Evolutionary conservation across 2,113 vertebrate species (phyloP), one percentile per base, ranked within the genome.

Genomic region (Empidonax alnorum): DNA sequence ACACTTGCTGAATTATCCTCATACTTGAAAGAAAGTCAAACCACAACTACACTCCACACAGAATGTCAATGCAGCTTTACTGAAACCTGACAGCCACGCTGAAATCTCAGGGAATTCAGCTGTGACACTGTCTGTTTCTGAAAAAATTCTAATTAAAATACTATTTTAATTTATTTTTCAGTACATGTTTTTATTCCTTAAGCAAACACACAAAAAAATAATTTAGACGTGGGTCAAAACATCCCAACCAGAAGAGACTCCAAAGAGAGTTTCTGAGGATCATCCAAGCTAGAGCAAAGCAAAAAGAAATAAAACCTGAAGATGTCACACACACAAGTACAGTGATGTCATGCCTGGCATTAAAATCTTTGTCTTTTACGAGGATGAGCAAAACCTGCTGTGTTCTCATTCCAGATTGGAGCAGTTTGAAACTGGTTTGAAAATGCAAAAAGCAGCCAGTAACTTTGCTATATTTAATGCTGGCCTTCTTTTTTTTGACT

Each of bases 341-440:
- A 56, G 63, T 84, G 96, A 97, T 75, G 91, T 95, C 96, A 97
- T 31, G 49, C 62, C 91, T 96, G 96, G 89, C 87, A 87, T 69
- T 84, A 79, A 83, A 87, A 89, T 35, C 53, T 72, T 95, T 74
- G 41, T 76, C 74, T 74, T 92, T 76, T 53, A 69, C 0, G 2
- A 90, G 62, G 62, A 89, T 65, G 55, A 96, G 92, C 87, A 94
- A 94, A 95, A 86, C 83, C 71, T 84, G 92, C 79, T 86, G 80
- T 76, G 78, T 46, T 93, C 84, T 94, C 18, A 66, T 65, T 86
- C 52, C 69, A 84, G 84, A 17, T 56, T 72, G 84, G 13, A 91
- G 93, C 58, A 71, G 72, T 75, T 25, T 67, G 72, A 92, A 88
- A 90, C 67, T 53, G 55, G 42, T 63, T 39, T 62, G 63, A 52